Evolutionary conservation across 1,140 invertebrate species (phyloP).

Genomic region (Delia radicum): DNA sequence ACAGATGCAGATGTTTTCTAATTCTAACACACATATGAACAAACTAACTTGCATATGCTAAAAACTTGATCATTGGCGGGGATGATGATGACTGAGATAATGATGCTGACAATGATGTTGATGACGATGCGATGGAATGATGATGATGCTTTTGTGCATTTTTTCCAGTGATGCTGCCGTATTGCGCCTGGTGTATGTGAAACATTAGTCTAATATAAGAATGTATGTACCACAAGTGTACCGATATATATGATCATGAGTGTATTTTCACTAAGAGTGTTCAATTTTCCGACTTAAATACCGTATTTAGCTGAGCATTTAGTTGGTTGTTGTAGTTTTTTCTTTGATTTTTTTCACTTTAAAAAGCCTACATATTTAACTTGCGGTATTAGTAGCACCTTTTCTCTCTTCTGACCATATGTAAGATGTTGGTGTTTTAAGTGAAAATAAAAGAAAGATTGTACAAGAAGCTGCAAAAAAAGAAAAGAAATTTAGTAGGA

Average conservation of each 20-base stretch:
- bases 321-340: not conserved
- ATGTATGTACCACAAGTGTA: not conserved
- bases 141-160: not conserved
- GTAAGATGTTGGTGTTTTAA: not conserved
- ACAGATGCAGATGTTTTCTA: not conserved
- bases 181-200: constrained; percentile 14
- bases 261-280: constrained; percentile 2
- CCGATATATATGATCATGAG: constrained; percentile 7
- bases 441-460: not conserved
- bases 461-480: not conserved
- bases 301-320: constrained; percentile 23
- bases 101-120: not conserved
- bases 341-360: not conserved
- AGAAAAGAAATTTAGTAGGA: constrained; percentile 1
- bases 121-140: not conserved
- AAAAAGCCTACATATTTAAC: no score
- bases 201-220: not conserved
- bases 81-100: no score
- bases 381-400: not conserved
- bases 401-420: not conserved
- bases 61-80: not conserved
- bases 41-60: not conserved
- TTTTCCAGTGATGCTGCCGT: constrained; percentile 10
- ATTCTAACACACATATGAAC: not conserved
- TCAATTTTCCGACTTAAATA: constrained; percentile 23